phyloP scores from a whole-genome alignment of 2,113 vertebrate species.

The Emydocephalus ijimae region DNA sequence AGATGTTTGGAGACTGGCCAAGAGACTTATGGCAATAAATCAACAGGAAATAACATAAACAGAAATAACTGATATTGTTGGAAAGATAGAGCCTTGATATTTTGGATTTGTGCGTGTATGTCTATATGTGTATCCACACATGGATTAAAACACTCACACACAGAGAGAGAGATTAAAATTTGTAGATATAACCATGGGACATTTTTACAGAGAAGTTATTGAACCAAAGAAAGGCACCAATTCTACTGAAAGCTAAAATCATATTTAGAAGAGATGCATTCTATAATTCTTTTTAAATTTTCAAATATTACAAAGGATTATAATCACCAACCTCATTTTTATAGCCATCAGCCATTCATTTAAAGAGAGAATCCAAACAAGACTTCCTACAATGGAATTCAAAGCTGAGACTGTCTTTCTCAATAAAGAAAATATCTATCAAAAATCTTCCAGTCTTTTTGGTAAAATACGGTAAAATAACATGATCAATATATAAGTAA shows the following conservation, averaged over 20 bases:
- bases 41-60: constrained; percentile 69
- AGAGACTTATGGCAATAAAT: constrained; percentile 68
- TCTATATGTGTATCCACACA: not conserved
- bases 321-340: not conserved
- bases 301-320: not conserved
- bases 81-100: constrained; percentile 53
- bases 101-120: constrained; percentile 33
- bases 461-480: not conserved
- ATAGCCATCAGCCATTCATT: not conserved
- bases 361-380: not conserved
- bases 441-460: not conserved
- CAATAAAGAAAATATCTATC: not conserved
- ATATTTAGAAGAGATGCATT: not conserved
- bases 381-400: not conserved
- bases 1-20: constrained; percentile 65
- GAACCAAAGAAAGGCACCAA: not conserved
- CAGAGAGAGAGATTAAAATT: not conserved
- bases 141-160: not conserved
- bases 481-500: not conserved
- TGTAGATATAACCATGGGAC: not conserved
- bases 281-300: not conserved
- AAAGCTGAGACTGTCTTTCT: not conserved
- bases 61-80: constrained; percentile 62
- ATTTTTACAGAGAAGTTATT: constrained; percentile 6
- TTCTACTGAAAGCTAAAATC: not conserved